These are phyloP conservation scores for Zaprionus taronus DNA, from an alignment of 1,140 invertebrate genomes.

Conservation along the genomic window DNA sequence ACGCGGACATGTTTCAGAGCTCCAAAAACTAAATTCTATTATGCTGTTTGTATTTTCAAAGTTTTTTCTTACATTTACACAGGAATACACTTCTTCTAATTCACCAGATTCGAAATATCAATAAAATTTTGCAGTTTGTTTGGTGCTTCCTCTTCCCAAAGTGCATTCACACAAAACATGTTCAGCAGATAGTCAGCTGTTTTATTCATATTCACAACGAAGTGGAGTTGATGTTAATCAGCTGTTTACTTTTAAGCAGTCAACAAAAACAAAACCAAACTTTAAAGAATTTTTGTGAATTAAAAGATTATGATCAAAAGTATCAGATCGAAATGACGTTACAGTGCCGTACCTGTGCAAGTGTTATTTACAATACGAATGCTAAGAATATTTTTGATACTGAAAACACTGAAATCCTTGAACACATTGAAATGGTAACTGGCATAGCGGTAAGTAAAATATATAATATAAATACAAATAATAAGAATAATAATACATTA, in stretches of 20 bases:
- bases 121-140: not conserved
- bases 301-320: slow-evolving; percentile 1
- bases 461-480: no score
- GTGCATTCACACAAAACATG: slow-evolving; percentile 3
- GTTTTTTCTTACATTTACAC: not conserved
- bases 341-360: slow-evolving; percentile 57
- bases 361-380: slow-evolving; percentile 60
- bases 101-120: not conserved
- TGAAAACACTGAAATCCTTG: slow-evolving; percentile 40
- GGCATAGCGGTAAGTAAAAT: slow-evolving; percentile 42
- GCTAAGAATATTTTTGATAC: slow-evolving; percentile 59
- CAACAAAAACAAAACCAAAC: not conserved
- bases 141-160: slow-evolving; percentile 6
- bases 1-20: slow-evolving; percentile 12
- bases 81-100: not conserved
- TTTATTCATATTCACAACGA: not conserved
- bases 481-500: not conserved
- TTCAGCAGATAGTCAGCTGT: not conserved
- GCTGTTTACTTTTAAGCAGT: not conserved
- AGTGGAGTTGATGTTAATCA: not conserved
- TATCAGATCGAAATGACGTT: slow-evolving; percentile 37
- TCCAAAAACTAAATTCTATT: not conserved
- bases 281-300: not conserved
- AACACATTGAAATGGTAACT: slow-evolving; percentile 41
- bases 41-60: not conserved